These are phyloP conservation scores for Nesospiza acunhae DNA, from an alignment of 2,113 vertebrate genomes.

Conservation along the genomic window DNA sequence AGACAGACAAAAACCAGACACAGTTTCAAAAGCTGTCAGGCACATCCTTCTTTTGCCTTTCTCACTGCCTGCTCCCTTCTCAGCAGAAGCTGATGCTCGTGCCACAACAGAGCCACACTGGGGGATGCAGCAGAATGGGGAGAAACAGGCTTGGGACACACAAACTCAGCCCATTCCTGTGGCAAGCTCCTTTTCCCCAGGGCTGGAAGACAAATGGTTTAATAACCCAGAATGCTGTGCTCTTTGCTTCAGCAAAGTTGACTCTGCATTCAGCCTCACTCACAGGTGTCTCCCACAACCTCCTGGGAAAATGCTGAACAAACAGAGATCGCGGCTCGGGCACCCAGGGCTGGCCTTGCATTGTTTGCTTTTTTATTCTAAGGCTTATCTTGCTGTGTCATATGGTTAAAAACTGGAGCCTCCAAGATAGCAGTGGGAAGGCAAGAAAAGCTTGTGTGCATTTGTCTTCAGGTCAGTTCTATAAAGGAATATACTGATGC, in stretches of 20 bases:
- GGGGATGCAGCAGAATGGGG: background rate
- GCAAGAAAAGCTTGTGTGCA: background rate
- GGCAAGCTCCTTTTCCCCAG: background rate
- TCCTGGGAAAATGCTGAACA: constrained; percentile 53
- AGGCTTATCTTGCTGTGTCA: constrained; percentile 69
- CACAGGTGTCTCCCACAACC: constrained; percentile 8
- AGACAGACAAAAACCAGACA: background rate
- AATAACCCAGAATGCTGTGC: constrained; percentile 43
- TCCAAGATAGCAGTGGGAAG: constrained; percentile 35
- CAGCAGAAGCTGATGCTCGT: background rate
- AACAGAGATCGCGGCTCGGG: constrained; percentile 25
- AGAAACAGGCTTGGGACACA: background rate
- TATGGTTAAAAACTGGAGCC: constrained; percentile 59
- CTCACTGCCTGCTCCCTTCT: background rate
- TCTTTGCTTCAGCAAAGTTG: constrained; percentile 36
- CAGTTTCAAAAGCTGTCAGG: background rate
- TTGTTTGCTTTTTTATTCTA: constrained; percentile 64
- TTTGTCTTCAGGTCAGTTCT: constrained; percentile 53
- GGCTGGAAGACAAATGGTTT: constrained; percentile 34
- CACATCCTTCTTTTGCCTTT: background rate
- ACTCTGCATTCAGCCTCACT: constrained; percentile 4
- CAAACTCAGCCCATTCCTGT: background rate
- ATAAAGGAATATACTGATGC: constrained; percentile 22
- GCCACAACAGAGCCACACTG: background rate
- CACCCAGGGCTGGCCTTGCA: background rate